These are phyloP conservation scores for Gila robusta DNA, from an alignment of 2,797 vertebrate genomes.

Conservation along the genomic window DNA sequence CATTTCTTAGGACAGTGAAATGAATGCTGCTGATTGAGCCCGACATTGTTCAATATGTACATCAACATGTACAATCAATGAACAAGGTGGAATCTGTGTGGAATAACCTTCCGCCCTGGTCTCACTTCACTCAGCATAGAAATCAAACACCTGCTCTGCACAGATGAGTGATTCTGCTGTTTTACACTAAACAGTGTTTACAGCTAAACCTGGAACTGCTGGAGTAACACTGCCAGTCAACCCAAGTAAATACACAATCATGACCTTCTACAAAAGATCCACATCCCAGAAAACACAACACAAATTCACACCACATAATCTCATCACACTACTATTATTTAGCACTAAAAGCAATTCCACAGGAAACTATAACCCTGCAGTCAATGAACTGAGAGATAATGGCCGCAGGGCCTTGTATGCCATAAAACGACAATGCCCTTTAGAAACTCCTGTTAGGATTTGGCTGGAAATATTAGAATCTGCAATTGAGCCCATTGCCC, in stretches of 20 bases:
- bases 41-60: background rate
- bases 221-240: background rate
- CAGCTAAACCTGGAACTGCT: background rate
- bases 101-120: background rate
- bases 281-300: background rate
- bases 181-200: background rate
- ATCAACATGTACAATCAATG: conserved; percentile 15
- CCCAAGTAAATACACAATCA: background rate
- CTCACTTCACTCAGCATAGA: background rate
- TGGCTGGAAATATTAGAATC: background rate
- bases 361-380: background rate
- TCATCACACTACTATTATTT: background rate
- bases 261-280: background rate
- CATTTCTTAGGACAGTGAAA: conserved; percentile 6
- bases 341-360: background rate
- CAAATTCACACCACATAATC: conserved; percentile 5
- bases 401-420: background rate
- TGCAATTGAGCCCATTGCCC: background rate
- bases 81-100: background rate
- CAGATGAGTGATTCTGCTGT: background rate
- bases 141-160: background rate
- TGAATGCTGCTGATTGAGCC: conserved; percentile 6
- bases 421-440: background rate
- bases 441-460: background rate
- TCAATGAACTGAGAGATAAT: background rate